A percentile compares a stretch with the other conserved stretches of the same genome.
Conservation (phyloP, 2,888 invertebrate species). For the Drosophila colorata region DNA sequence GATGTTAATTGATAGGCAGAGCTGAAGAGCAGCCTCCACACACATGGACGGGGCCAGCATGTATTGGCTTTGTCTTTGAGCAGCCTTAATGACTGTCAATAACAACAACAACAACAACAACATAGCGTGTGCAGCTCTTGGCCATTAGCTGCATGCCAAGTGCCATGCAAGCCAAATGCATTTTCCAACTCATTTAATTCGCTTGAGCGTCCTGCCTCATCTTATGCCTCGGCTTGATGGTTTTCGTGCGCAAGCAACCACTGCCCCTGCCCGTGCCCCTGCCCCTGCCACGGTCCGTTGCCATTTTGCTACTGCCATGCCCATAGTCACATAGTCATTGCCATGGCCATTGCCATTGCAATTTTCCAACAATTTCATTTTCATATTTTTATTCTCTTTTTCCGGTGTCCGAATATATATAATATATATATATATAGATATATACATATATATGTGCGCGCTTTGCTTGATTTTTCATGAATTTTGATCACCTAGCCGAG, state of each 20-base stretch:
- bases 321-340: conserved; percentile 12
- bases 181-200: conserved; percentile 65
- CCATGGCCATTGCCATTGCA: conserved; percentile 43
- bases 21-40: conserved; percentile 19
- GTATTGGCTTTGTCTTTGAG: conserved; percentile 16
- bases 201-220: conserved; percentile 43
- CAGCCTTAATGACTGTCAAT: conserved; percentile 40
- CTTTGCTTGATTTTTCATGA: conserved; percentile 60
- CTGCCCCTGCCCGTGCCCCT: background rate
- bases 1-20: conserved; percentile 46
- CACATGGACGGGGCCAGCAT: conserved; percentile 31
- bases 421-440: no score
- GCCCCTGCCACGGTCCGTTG: conserved; percentile 11
- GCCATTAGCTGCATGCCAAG: conserved; percentile 47
- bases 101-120: conserved; percentile 5
- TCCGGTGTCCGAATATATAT: conserved; percentile 34
- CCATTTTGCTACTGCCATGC: background rate
- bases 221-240: conserved; percentile 24
- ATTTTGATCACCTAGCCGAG: conserved; percentile 62
- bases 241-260: conserved; percentile 13
- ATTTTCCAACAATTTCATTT: conserved; percentile 70
- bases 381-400: conserved; percentile 51
- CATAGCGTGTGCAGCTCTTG: conserved; percentile 29
- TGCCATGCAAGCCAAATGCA: conserved; percentile 46
- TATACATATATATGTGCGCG: conserved; percentile 30